Percentiles rank a stretch among this genome's conserved stretches.
These are phyloP conservation scores for Andrena marginata DNA, from an alignment of 2,888 invertebrate genomes.

Conservation along the genomic window DNA sequence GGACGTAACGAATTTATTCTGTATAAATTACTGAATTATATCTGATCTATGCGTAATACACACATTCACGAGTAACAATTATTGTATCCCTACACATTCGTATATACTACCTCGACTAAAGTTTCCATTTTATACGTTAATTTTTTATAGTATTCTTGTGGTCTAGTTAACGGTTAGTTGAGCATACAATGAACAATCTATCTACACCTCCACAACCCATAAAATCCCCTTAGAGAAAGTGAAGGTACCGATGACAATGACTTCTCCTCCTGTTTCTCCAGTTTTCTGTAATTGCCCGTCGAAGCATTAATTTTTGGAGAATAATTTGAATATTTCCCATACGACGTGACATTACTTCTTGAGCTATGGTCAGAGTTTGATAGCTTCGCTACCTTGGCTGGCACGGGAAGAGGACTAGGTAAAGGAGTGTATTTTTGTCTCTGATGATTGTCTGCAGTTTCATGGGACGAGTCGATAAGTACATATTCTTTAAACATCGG, in stretches of 20 bases:
- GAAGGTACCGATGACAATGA: constrained; percentile 77
- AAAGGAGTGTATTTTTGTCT: constrained; percentile 76
- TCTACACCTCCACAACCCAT: constrained; percentile 33
- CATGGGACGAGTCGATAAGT: constrained; percentile 63
- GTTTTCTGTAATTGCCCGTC: constrained; percentile 57
- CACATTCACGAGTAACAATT: neutral
- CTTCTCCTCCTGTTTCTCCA: constrained; percentile 68
- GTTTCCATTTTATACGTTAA: constrained; percentile 3
- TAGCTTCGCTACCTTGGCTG: constrained; percentile 74
- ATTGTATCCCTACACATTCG: no score
- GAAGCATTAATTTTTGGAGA: constrained; percentile 40
- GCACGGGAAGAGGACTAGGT: constrained; percentile 73
- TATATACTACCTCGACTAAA: neutral
- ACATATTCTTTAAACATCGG: constrained; percentile 76
- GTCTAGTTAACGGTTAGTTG: constrained; percentile 5
- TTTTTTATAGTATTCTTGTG: neutral
- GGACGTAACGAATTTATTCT: neutral
- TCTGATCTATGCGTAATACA: neutral
- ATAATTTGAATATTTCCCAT: constrained; percentile 48
- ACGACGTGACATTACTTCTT: constrained; percentile 43
- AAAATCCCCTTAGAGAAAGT: constrained; percentile 54
- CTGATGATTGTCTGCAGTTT: constrained; percentile 55
- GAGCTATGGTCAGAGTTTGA: constrained; percentile 62
- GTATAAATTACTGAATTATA: neutral
- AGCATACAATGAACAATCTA: constrained; percentile 14